Evolutionary conservation across 2,113 vertebrate genomes (phyloP).

Genomic region (Aptenodytes patagonicus): DNA sequence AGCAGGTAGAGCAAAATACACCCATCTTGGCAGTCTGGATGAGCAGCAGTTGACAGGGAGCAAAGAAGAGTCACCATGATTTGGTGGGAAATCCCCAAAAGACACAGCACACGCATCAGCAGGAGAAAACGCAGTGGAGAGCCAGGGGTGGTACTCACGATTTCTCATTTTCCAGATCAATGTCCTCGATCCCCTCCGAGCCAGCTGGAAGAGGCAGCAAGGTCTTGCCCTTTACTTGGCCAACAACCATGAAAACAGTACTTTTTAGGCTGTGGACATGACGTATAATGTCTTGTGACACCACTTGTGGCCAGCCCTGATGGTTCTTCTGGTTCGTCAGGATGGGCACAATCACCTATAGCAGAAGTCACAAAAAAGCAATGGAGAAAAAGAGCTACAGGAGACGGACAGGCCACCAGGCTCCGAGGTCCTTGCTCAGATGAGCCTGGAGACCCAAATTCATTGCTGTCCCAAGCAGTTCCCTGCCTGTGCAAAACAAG

Average conservation of each 20-base stretch:
- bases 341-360: conserved; percentile 84
- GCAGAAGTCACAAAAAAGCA: neutral
- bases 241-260: conserved; percentile 75
- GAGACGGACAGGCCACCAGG: neutral
- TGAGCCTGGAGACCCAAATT: neutral
- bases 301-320: conserved; percentile 79
- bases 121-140: neutral
- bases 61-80: neutral
- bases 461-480: neutral
- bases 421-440: accelerated
- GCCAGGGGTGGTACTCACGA: conserved; percentile 63
- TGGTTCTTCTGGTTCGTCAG: conserved; percentile 83
- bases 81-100: neutral
- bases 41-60: neutral
- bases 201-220: conserved; percentile 83
- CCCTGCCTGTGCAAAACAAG: neutral
- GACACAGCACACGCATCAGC: neutral
- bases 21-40: neutral
- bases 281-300: conserved; percentile 80
- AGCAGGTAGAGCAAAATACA: neutral
- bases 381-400: neutral
- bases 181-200: conserved; percentile 70
- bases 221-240: conserved; percentile 87
- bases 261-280: conserved; percentile 79
- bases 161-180: conserved; percentile 67